Evolutionary conservation across 2,797 vertebrate species (phyloP).

Genomic region (Liasis olivaceus): DNA sequence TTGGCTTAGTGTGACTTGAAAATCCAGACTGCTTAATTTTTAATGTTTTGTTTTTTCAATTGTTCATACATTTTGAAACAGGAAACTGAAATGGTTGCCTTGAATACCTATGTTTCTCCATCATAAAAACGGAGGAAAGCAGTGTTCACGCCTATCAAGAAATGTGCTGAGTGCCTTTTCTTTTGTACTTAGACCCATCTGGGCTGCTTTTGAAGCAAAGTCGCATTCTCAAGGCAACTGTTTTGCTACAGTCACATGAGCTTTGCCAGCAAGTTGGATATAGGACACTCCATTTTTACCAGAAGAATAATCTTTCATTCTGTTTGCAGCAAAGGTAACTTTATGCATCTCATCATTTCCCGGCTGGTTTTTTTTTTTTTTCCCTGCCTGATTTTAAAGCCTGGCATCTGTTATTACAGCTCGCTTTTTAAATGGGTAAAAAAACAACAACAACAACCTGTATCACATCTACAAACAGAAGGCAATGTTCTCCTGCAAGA

Average conservation of each 20-base stretch:
- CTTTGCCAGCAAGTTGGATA: background rate
- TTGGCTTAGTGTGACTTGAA: no score
- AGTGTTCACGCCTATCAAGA: no score
- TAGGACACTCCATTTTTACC: background rate
- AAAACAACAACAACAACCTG: background rate
- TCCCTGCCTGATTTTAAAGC: background rate
- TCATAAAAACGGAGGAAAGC: no score
- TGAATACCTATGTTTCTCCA: no score
- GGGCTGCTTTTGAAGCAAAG: background rate
- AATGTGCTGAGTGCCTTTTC: no score
- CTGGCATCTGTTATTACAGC: background rate
- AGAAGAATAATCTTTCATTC: background rate
- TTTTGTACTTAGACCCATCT: no score
- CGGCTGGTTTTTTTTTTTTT: background rate
- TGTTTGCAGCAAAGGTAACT: background rate
- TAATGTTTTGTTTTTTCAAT: no score
- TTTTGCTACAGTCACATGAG: background rate
- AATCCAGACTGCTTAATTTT: no score
- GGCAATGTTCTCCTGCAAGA: rapidly evolving
- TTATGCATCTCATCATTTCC: background rate
- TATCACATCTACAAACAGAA: background rate
- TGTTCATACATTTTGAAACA: no score
- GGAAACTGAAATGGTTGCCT: no score
- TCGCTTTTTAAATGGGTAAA: background rate
- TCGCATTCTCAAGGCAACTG: background rate